Base-by-base conservation (phyloP, 1,140 invertebrate genomes). In the Penaeus vannamei region DNA sequence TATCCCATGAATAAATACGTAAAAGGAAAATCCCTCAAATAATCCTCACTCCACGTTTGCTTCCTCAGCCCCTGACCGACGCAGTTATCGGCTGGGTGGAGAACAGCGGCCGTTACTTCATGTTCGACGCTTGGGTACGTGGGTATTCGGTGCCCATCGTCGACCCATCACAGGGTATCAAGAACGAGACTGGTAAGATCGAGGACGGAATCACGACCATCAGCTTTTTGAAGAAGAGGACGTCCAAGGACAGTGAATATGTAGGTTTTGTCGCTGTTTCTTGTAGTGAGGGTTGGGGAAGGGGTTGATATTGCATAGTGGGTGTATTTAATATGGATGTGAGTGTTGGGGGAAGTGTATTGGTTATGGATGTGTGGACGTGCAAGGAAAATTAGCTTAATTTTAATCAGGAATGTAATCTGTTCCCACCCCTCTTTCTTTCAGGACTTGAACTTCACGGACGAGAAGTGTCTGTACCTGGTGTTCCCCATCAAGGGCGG, bases 401-500 rank as follows among this genome's bases (percentile, higher is more conserved):
- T 26, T 82, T 60, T 53, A 1, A 76, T 76, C 72, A 26, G 19
- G 8, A 20, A 23, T 19, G 3, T 46, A 80, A 46, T 59, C 2
- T 46, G 29, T 17, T 20, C 17, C 23, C 17, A 59, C 85, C 17
- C 23, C 17, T 69, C 85, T 79, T 14, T 90, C 86, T 92, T 85
- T 29, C 93, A 95, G 94, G 97, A 98, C 93, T 93, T 97, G 59
- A 95, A 96, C 46, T 98, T 98, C 93, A 96, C 96, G 0, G 96
- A 97, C 91, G 95, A 96, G 12, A 94, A 96, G 80, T 98, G 97
- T 92, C 93, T 97, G 5, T 98, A 97, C 93, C 94, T 98, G 92
- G 96, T 98, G 94, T 98, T 97, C 94, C 96, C 97, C 1, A 95
- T 97, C 0, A 95, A 96, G 92, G 98, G 98, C 17, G 97, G 98